A percentile compares a stretch with the other conserved stretches of the same genome.
Evolutionary conservation across 2,113 vertebrate species (phyloP).

Genomic region (Callipepla californica): DNA sequence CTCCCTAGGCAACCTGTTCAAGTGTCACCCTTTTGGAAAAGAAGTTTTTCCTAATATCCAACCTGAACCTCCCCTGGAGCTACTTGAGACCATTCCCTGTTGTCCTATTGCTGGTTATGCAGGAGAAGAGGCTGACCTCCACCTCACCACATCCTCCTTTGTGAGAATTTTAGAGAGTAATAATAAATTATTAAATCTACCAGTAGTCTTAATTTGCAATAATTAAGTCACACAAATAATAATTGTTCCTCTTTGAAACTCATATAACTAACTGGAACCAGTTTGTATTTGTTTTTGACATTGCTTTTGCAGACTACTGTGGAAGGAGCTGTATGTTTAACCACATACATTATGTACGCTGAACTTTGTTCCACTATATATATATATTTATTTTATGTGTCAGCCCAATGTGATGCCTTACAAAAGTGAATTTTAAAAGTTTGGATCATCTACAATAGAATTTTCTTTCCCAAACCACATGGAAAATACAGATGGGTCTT

Average conservation of each 20-base stretch:
- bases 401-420: background rate
- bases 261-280: background rate
- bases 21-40: no score
- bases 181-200: background rate
- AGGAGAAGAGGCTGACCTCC: no score
- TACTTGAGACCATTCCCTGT: no score
- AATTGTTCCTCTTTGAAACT: background rate
- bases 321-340: background rate
- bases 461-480: background rate
- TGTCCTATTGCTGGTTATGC: no score
- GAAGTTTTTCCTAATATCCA: no score
- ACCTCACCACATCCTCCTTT: no score
- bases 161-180: no score
- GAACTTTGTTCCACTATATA: background rate
- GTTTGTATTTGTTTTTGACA: background rate
- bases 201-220: background rate
- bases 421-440: background rate
- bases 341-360: background rate
- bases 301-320: background rate
- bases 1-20: no score
- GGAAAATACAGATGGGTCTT: background rate
- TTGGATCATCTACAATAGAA: background rate
- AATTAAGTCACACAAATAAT: background rate
- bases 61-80: no score
- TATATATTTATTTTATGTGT: background rate